Conservation (phyloP, 2,888 invertebrate genomes). For the Drosophila atroscutellata region DNA sequence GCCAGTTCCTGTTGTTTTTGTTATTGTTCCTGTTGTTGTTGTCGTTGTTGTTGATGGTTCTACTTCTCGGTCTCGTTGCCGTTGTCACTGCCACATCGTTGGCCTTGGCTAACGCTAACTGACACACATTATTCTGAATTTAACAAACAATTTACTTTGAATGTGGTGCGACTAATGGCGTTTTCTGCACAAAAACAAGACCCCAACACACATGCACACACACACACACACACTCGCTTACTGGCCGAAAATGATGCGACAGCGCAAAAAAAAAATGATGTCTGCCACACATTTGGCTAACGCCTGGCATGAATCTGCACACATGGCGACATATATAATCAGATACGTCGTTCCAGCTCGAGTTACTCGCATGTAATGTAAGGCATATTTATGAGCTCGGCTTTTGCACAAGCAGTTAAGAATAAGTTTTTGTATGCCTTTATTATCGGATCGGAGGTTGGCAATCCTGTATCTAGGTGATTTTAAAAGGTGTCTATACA, state of each 20-base stretch:
- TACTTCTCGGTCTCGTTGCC: not conserved
- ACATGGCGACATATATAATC: conserved; percentile 50
- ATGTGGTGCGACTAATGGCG: conserved; percentile 76
- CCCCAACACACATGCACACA: conserved; percentile 17
- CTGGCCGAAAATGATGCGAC: conserved; percentile 46
- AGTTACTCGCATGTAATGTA: conserved; percentile 18
- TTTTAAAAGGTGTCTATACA: not conserved
- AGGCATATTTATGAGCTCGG: conserved; percentile 31
- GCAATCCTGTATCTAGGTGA: not conserved
- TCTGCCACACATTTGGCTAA: conserved; percentile 49
- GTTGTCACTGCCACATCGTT: conserved; percentile 20
- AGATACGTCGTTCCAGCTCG: conserved; percentile 49
- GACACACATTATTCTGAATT: conserved; percentile 79
- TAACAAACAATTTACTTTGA: conserved; percentile 79
- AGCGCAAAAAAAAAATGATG: conserved; percentile 21
- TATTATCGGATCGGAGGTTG: not conserved
- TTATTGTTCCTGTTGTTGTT: conserved; percentile 3
- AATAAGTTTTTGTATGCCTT: not conserved
- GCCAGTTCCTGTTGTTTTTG: conserved; percentile 14
- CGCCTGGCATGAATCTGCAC: conserved; percentile 31
- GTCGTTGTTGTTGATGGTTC: not conserved
- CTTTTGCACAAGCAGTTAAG: conserved; percentile 14
- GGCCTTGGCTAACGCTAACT: conserved; percentile 64
- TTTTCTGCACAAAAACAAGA: conserved; percentile 66
- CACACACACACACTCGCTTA: conserved; percentile 4